Base-by-base conservation (phyloP, 1,140 invertebrate genomes). In the Caenorhabditis remanei region DNA sequence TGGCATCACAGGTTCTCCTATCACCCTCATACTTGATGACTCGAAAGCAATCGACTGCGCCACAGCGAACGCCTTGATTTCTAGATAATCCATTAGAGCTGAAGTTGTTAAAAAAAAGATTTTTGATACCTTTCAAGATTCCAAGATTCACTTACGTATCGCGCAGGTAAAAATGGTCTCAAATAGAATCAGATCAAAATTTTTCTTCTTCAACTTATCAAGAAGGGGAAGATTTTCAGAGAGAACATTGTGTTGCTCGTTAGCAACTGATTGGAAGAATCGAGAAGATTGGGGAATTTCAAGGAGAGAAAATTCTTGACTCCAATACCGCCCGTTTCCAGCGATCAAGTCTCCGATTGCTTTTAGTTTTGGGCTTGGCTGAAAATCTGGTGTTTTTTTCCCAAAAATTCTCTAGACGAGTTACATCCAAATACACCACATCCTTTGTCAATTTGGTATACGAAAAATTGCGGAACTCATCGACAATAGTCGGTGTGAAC, bases 51-150 rank as follows among this genome's bases (percentile, higher is more conserved):
- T 41, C 14, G 85, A 79, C 0, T 41, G 21, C 13, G 85, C 41
- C n/a, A 82, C 11, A 16, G 50, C n/a, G 13, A 55, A 79, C 14
- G 63, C 16, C 32, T 65, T 24, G 19, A 86, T 82, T 41, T 32
- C 56, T 11, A 86, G 24, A 61, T 86, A 48, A 19, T 86, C 85
- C n/a, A 86, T 71, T 6, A 86, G 14, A 9, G 56, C 84, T 85
- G 21, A 67, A 85, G 9, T 14, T 61, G 32, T 40, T 71, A 71
- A 67, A 8, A 32, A 24, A 32, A 32, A n/a, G n/a, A n/a, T 63
- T 24, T 14, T 16, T 9, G 85, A 40, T 50, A n/a, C 61, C n/a
- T n/a, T n/a, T n/a, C n/a, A n/a, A n/a, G n/a, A n/a, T n/a, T n/a
- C n/a, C 13, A 84, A 50, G 3, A n/a, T 19, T 41, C 16, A n/a